A percentile compares a stretch with the other conserved stretches of the same genome.
Conservation (phyloP, 1,140 invertebrate genomes). For the Brachystomella parvula region DNA sequence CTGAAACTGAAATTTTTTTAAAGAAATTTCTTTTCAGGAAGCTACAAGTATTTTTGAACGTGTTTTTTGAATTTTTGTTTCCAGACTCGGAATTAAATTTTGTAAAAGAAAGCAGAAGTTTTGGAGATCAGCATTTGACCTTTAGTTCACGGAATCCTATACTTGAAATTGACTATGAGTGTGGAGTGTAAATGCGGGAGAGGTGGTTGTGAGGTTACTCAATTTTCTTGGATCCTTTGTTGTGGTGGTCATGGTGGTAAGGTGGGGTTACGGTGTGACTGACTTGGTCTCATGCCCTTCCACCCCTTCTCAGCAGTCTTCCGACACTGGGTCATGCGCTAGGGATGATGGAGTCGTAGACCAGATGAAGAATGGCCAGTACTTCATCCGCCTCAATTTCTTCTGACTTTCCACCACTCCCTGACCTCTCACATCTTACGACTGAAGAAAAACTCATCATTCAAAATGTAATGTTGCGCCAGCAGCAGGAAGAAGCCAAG, state of each 20-base stretch:
- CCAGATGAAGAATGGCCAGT: conserved; percentile 34
- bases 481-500: conserved; percentile 91
- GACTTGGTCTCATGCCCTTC: not conserved
- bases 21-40: too few species aligned
- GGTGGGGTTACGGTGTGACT: not conserved
- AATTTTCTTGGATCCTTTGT: not conserved
- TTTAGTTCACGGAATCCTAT: not conserved
- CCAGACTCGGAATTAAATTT: too few species aligned
- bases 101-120: not conserved
- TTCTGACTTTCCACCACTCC: conserved; percentile 38
- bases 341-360: not conserved
- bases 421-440: conserved; percentile 88
- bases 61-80: too few species aligned
- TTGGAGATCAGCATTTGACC: not conserved
- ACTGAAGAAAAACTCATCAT: conserved; percentile 96
- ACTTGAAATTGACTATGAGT: not conserved
- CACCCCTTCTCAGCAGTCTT: not conserved
- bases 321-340: not conserved
- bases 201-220: not conserved
- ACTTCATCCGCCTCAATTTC: conserved; percentile 24
- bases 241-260: not conserved
- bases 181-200: not conserved
- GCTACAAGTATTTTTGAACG: too few species aligned
- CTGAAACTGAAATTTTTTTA: too few species aligned
- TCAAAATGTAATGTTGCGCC: conserved; percentile 88